Evolutionary conservation across 2,888 invertebrate species (phyloP), one percentile per base, ranked within the genome.

Genomic region (Calliscelio sp.): DNA sequence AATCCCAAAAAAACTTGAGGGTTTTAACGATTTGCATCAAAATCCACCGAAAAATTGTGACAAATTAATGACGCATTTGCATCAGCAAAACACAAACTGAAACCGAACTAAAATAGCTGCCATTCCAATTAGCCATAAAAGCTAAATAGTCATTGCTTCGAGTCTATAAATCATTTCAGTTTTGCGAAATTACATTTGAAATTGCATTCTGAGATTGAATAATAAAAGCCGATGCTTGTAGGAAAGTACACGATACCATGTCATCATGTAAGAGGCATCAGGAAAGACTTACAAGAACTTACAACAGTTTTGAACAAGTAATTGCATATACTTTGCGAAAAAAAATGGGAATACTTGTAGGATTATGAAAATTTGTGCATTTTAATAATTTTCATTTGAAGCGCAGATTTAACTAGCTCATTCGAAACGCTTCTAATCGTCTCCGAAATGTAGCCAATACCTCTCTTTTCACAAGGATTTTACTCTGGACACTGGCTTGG

Each of bases 381-480:
- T n/a, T n/a, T n/a, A n/a, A n/a, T n/a, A n/a, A n/a, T n/a, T n/a
- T n/a, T n/a, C n/a, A n/a, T n/a, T n/a, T n/a, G n/a, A n/a, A n/a
- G n/a, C n/a, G n/a, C 57, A 71, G 57, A 55, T 71, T 71, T 44
- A 38, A 32, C 11, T 28, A 18, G 6, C 28, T 32, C 55, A 10
- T 57, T 24, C 4, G 28, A 49, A 78, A 51, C 22, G 46, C 24
- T 35, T 24, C 55, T 66, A 77, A 78, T 61, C 41, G 78, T 46
- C 25, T 24, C 18, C n/a, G 35, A 55, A 41, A 65, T 41, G 74
- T 59, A 68, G 16, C 18, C 22, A 24, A 49, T 14, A 53, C 22
- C 41, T 35, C 61, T 22, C 73, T 61, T 53, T 74, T 51, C 41
- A 20, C 53, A 57, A 49, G 74, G 66, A 59, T 71, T 81, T 81